These are phyloP conservation scores for Melinopterus prodromus DNA, from an alignment of 2,888 invertebrate species.

Conservation along the genomic window DNA sequence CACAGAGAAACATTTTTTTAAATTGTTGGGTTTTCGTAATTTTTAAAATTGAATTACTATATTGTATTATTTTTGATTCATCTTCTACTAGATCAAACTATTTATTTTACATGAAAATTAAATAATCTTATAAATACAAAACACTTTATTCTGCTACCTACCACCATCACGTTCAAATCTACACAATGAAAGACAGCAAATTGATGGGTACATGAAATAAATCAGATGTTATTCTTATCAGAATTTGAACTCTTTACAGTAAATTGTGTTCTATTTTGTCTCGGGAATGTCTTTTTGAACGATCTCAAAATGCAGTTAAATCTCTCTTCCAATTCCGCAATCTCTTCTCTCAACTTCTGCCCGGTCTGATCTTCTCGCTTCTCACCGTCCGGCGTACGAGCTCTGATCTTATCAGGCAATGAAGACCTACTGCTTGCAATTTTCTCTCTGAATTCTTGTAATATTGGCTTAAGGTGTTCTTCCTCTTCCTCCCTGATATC, in stretches of 20 bases:
- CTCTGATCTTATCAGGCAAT: not conserved
- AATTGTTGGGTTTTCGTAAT: no score
- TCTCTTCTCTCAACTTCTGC: slow-evolving; percentile 13
- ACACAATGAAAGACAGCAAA: slow-evolving; percentile 4
- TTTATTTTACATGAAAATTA: not conserved
- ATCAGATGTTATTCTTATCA: not conserved
- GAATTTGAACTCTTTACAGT: not conserved
- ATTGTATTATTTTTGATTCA: no score
- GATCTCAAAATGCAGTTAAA: slow-evolving; percentile 14
- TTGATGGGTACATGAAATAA: not conserved
- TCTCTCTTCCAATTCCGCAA: slow-evolving; percentile 11
- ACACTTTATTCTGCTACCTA: not conserved
- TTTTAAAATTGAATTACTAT: no score
- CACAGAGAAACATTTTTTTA: no score
- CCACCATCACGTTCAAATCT: not conserved
- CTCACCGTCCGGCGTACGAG: not conserved
- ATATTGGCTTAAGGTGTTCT: not conserved
- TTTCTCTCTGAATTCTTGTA: not conserved
- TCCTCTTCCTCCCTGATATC: not conserved
- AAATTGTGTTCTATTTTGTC: slow-evolving; percentile 4
- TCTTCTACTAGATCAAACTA: no score
- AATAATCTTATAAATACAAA: not conserved
- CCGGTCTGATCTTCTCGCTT: not conserved
- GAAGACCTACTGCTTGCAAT: not conserved
- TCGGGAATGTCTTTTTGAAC: not conserved